Evolutionary conservation across 1,140 invertebrate genomes (phyloP).

Genomic region (Brachionus paranguensis): DNA sequence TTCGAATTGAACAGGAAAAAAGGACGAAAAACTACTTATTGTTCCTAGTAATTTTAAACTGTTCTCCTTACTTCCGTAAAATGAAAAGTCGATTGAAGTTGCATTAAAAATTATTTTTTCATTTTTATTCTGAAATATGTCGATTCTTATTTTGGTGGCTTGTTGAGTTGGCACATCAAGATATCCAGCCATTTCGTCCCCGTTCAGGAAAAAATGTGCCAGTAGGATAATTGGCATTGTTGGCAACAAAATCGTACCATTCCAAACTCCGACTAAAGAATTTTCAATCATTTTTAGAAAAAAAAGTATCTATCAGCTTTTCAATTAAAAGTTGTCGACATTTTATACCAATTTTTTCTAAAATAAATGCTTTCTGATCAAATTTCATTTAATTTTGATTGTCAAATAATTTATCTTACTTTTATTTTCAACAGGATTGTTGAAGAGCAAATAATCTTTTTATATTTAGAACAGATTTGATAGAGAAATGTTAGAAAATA

Average conservation of each 20-base stretch:
- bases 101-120: background rate
- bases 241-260: background rate
- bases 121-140: background rate
- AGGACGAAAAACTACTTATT: background rate
- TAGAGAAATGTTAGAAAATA: too few relatives aligned
- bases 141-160: background rate
- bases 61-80: background rate
- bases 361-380: background rate
- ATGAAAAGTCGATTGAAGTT: background rate
- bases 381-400: background rate
- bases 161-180: background rate
- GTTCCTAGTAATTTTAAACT: background rate
- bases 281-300: background rate
- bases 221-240: background rate
- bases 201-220: constrained; percentile 6
- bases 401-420: background rate
- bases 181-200: background rate
- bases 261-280: constrained; percentile 10
- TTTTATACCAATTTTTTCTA: background rate
- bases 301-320: background rate
- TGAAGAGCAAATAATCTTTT: background rate
- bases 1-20: background rate
- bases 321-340: background rate
- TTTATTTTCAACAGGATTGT: background rate
- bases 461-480: background rate